Base-by-base conservation (phyloP, 1,140 invertebrate genomes). In the Micrasema minimum region DNA sequence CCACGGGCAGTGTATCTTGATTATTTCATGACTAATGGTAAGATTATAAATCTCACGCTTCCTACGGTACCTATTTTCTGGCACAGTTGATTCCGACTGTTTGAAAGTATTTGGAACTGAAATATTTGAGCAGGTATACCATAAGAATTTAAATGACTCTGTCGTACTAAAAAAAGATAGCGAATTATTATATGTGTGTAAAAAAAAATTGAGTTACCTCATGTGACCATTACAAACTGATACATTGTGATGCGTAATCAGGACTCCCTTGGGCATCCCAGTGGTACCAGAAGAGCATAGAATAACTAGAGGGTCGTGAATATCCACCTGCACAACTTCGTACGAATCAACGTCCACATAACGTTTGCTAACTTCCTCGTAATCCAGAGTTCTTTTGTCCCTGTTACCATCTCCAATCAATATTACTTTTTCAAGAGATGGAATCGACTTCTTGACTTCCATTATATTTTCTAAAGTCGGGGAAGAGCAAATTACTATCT, bases 231-330 rank as follows among this genome's bases (percentile, higher is more conserved):
- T 41, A 16, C 50, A 61, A 11, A 66, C 45, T n/a, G 45, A 55
- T 7, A 90, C 78, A 79, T 90, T 91, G 46, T 80, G 80, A 79
- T 96, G 93, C 1, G 93, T 94, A 1, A 96, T 80, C 81, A 91
- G 88, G 0, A 96, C 95, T 37, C 94, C 94, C 83, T 96, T 97
- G 0, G 95, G 93, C 45, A 92, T 80, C n/a, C 92, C 91, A 53
- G 91, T 85, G 2, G 82, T 85, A 7, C 83, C 83, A 0, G 83
- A 85, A 0, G 83, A 85, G 59, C 81, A 83, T 78, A 83, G 80
- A 6, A 85, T 77, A 14, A 78, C 82, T 3, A 81, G 70, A 9
- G 79, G 80, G 1, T 80, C 76, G 6, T 68, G 72, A 11, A 80
- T 80, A 75, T 82, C 80, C 0, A 83, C 81, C 78, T 83, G 78